phyloP scores from a whole-genome alignment of 1,140 invertebrate genomes.

The Aleiodes sp. region DNA sequence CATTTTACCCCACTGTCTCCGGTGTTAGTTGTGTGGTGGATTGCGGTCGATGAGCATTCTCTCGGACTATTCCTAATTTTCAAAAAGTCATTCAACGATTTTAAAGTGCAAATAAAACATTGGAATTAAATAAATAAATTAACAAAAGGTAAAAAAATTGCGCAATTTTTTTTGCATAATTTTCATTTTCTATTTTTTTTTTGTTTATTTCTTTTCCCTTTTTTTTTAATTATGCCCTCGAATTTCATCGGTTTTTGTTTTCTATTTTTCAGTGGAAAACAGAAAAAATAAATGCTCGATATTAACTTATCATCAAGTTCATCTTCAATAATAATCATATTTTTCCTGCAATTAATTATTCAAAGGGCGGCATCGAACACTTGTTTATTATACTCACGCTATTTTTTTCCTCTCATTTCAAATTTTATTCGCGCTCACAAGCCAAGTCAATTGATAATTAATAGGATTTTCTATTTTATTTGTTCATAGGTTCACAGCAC shows the following conservation, averaged over 20 bases:
- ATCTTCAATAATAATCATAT: not conserved
- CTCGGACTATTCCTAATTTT: not conserved
- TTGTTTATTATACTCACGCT: not conserved
- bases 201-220: too few relatives aligned
- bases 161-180: too few relatives aligned
- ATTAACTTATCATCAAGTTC: not conserved
- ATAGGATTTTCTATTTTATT: slow-evolving; percentile 33
- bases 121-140: too few relatives aligned
- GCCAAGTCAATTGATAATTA: not conserved
- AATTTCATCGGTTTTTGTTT: not conserved
- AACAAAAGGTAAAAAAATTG: too few relatives aligned
- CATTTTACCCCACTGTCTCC: slow-evolving; percentile 57
- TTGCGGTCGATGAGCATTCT: slow-evolving; percentile 40
- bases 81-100: not conserved
- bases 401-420: not conserved
- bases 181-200: too few relatives aligned
- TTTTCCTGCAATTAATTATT: slow-evolving; percentile 1
- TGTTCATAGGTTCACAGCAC: slow-evolving; percentile 72
- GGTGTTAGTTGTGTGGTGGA: slow-evolving; percentile 49
- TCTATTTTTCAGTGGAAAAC: not conserved
- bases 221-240: too few relatives aligned
- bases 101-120: not conserved
- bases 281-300: not conserved
- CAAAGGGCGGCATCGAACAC: not conserved
- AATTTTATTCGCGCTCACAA: not conserved